These are phyloP conservation scores for Polyodon spathula DNA, from an alignment of 2,113 vertebrate species.

Conservation along the genomic window DNA sequence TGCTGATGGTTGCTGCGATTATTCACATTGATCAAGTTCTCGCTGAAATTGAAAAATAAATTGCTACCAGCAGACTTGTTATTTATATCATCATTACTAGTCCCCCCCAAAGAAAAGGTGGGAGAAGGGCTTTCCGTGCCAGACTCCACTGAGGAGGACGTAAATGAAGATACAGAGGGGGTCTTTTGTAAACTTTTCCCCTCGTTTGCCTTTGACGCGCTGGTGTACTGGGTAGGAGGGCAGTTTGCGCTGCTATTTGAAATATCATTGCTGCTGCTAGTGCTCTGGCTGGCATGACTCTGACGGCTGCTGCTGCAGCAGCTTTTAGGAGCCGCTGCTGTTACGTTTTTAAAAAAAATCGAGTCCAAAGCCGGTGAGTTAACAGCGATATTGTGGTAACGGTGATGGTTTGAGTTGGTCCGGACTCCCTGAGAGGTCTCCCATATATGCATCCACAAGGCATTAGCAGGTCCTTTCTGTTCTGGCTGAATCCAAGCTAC, in stretches of 20 bases:
- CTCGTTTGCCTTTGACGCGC: constrained; percentile 29
- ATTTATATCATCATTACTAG: constrained; percentile 45
- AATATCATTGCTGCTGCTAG: constrained; percentile 21
- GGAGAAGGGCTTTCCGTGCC: constrained; percentile 62
- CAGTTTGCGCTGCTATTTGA: constrained; percentile 33
- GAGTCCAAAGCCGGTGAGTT: constrained; percentile 65
- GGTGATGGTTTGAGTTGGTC: constrained; percentile 56
- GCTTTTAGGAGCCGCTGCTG: constrained; percentile 39
- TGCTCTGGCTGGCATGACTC: constrained; percentile 35
- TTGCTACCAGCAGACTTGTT: constrained; percentile 41
- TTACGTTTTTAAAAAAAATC: constrained; percentile 44
- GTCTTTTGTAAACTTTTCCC: constrained; percentile 63
- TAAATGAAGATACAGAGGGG: constrained; percentile 52
- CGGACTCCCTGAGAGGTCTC: constrained; percentile 85
- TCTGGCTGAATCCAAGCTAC: constrained; percentile 98
- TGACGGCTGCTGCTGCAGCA: constrained; percentile 41
- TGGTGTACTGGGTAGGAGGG: constrained; percentile 13
- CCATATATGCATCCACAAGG: constrained; percentile 97
- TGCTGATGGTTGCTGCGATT: constrained; percentile 38
- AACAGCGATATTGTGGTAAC: constrained; percentile 64
- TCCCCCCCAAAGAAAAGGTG: constrained; percentile 61
- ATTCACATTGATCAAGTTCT: constrained; percentile 54
- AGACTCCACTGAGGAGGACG: constrained; percentile 62
- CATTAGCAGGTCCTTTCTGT: constrained; percentile 95
- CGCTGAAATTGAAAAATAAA: constrained; percentile 44